Evolutionary conservation across 2,113 vertebrate species (phyloP), one percentile per base, ranked within the genome.

Genomic region (Cnemophilus loriae): DNA sequence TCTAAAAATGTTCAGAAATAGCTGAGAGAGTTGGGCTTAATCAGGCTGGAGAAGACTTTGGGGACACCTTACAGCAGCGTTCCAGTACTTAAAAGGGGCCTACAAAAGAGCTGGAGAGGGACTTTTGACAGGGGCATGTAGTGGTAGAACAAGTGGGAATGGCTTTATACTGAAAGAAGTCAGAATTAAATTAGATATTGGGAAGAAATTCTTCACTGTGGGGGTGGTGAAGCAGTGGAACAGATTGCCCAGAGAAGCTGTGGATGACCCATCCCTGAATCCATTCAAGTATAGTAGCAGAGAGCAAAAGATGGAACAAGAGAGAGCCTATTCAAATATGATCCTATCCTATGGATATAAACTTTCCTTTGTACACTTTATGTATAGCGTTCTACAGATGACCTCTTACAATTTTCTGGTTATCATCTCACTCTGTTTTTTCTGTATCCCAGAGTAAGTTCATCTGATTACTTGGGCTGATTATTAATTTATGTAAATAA

Each of bases 61-160:
- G 28, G 33, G 20, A 30, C 3, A 6, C 11, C 9, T 53, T 47
- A 22, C 24, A 63, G 28, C 16, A 82, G 13, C 24, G 7, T 75
- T n/a, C 33, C 28, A 53, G 24, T 24, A 41, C 30, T 47, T 68
- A 32, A 35, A 68, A 24, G 7, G 13, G 15, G 4, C 15, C 23
- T 46, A 39, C 12, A 61, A 24, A 44, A 67, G 12, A 53, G 9
- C 11, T 39, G n/a, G 33, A 61, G 39, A 75, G 17, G 16, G 24
- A 26, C n/a, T 68, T 71, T 18, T 16, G 16, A 18, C 16, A 41
- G 15, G 16, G 24, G 1, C 0, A 0, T 39, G 33, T n/a, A 39
- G 10, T 30, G 24, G 24, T 20, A 50, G 15, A 27, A 46, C 39
- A 41, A 44, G 20, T 3, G 2, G 4, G 12, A 68, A 13, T 55